These are phyloP conservation scores for Clarias platycephalus DNA, from an alignment of 2,797 vertebrate genomes.

Conservation along the genomic window DNA sequence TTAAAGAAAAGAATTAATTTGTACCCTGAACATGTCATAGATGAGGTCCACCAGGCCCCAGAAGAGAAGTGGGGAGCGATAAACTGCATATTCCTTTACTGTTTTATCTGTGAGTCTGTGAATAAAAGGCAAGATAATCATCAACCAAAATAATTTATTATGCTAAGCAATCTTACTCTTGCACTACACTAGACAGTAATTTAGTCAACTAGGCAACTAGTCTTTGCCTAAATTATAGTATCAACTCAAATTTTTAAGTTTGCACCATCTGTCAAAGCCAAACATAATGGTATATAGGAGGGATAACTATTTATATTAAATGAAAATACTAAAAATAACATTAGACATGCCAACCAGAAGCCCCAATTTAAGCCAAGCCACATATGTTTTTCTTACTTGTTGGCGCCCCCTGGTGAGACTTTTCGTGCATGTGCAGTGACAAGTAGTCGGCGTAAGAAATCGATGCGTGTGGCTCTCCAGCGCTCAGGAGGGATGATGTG, in stretches of 20 bases:
- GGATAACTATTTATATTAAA: not conserved
- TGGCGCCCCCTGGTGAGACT: constrained; percentile 83
- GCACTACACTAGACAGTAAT: too few species aligned
- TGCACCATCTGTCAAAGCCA: not conserved
- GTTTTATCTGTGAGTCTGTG: constrained; percentile 89
- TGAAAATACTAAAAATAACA: not conserved
- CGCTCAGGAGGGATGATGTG: constrained; percentile 88
- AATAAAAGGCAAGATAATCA: not conserved
- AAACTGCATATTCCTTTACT: constrained; percentile 89
- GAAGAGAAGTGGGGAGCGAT: constrained; percentile 95
- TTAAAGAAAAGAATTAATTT: not conserved
- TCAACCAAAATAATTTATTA: not conserved
- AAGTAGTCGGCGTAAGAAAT: constrained; percentile 87
- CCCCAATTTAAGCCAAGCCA: not conserved
- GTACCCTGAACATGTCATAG: constrained; percentile 97
- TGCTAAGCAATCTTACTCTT: not conserved
- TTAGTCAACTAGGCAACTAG: too few species aligned
- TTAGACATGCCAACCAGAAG: not conserved
- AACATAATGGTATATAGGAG: not conserved
- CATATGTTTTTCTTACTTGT: constrained; percentile 77
- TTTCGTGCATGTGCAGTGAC: constrained; percentile 83
- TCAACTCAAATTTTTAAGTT: not conserved
- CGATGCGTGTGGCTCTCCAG: constrained; percentile 83
- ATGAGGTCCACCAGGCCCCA: constrained; percentile 98
- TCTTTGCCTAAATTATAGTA: not conserved